Evolutionary conservation across 1,140 invertebrate species (phyloP).

Genomic region (Eurosta solidaginis): DNA sequence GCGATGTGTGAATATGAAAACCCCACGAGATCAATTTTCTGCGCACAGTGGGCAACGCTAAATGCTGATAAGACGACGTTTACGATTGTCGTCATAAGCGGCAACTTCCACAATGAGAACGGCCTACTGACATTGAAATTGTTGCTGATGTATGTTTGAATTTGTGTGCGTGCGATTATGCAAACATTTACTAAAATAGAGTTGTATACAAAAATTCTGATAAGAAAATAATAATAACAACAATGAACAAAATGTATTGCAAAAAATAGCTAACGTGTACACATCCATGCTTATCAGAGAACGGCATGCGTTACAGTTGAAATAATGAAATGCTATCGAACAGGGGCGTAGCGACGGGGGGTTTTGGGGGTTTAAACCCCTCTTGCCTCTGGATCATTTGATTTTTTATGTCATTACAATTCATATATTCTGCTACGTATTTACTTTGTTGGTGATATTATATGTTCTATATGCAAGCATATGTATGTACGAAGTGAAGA

Average conservation of each 20-base stretch:
- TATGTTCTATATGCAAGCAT: no score
- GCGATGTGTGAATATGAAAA: neutral
- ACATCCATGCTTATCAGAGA: no score
- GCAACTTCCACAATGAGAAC: neutral
- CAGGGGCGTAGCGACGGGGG: no score
- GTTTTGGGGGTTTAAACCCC: no score
- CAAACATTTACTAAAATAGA: neutral
- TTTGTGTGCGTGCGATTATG: neutral
- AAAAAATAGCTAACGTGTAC: no score
- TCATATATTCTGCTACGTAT: no score
- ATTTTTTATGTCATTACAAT: no score
- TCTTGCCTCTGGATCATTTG: no score
- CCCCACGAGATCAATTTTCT: slow-evolving; percentile 6
- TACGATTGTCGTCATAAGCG: slow-evolving; percentile 1
- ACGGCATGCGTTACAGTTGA: no score
- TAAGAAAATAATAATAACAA: neutral
- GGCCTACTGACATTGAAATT: slow-evolving; percentile 15
- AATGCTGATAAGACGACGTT: neutral
- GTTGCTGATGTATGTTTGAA: neutral
- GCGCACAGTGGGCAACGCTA: neutral
- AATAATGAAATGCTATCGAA: no score
- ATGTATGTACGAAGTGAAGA: no score
- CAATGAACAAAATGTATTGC: neutral
- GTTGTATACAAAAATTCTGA: neutral
- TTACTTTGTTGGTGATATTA: no score